Base-by-base conservation (phyloP, 1,140 invertebrate species). In the Hormaphis cornu region DNA sequence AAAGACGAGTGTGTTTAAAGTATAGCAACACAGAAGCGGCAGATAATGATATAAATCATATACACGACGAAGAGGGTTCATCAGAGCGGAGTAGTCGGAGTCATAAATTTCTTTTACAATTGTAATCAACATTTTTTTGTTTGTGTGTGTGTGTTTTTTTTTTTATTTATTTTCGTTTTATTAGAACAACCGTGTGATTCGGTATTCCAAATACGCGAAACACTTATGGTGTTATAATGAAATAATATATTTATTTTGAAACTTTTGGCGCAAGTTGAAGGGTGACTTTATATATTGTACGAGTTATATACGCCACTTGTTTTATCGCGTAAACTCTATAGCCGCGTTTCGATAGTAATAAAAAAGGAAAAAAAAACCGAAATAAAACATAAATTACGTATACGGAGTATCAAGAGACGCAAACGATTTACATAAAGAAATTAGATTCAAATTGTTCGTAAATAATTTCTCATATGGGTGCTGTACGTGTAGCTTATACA, bases 201-300 rank as follows among this genome's bases (percentile, higher is more conserved):
- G 26, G 26, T 30, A 30, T 53, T 53, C 26, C 52, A n/a, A 53
- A 30, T 53, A n/a, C n/a, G n/a, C n/a, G 52, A 53, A 53, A 53
- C 52, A 53, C 52, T 53, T 53, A 53, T 53, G 52, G 28, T 30
- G 30, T 53, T 53, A 16, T 53, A 53, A 53, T 53, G 52, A 53
- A 53, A 53, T 53, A 53, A 53, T 53, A 53, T 53, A 53, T 53
- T 53, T 30, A 53, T 53, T 53, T 53, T 53, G 28, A 30, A 53
- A 53, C 26, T 53, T 18, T 53, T n/a, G 20, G 28, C 14, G 28
- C 28, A 53, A 53, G 30, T 28, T 53, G 52, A 30, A 53, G 52
- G 52, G 52, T 53, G 28, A 53, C 28, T 53, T 53, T 53, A n/a
- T 53, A 12, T n/a, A n/a, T n/a, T 12, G 40, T n/a, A 42, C 14